These are phyloP conservation scores for Cephonodes hylas DNA, from an alignment of 2,888 invertebrate species.

Conservation along the genomic window DNA sequence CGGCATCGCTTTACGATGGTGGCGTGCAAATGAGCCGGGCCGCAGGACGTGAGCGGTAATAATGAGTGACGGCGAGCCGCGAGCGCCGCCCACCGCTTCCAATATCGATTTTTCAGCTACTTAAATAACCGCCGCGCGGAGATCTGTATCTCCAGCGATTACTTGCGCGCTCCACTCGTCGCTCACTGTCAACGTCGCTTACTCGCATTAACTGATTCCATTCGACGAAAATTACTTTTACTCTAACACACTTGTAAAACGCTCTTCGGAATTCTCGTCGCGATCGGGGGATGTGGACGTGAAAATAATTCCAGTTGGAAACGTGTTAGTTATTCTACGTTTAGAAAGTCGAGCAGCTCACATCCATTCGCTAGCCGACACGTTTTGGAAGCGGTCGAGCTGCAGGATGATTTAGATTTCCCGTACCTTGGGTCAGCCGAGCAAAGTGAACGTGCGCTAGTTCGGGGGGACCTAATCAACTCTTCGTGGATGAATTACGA, in stretches of 20 bases:
- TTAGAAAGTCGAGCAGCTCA: no score
- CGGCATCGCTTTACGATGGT: not conserved
- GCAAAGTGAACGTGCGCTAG: no score
- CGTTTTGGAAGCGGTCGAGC: no score
- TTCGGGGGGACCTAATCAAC: no score
- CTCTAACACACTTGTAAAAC: not conserved
- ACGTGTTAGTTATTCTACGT: no score
- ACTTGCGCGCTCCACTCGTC: not conserved
- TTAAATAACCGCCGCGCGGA: slow-evolving; percentile 1
- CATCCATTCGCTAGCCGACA: no score
- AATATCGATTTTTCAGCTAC: not conserved
- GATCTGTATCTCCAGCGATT: not conserved
- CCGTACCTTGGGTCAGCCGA: no score
- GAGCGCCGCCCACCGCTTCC: not conserved
- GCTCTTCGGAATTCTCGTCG: not conserved
- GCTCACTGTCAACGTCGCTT: not conserved
- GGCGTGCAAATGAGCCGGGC: slow-evolving; percentile 1
- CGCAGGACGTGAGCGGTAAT: not conserved
- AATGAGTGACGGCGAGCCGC: not conserved
- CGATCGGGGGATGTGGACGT: no score
- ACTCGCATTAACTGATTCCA: not conserved
- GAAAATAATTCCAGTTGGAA: no score
- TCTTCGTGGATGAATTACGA: no score
- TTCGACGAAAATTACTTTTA: not conserved
- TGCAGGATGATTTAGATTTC: no score